Evolutionary conservation across 2,797 vertebrate genomes (phyloP), one percentile per base, ranked within the genome.

Genomic region (Fistularia commersonii): DNA sequence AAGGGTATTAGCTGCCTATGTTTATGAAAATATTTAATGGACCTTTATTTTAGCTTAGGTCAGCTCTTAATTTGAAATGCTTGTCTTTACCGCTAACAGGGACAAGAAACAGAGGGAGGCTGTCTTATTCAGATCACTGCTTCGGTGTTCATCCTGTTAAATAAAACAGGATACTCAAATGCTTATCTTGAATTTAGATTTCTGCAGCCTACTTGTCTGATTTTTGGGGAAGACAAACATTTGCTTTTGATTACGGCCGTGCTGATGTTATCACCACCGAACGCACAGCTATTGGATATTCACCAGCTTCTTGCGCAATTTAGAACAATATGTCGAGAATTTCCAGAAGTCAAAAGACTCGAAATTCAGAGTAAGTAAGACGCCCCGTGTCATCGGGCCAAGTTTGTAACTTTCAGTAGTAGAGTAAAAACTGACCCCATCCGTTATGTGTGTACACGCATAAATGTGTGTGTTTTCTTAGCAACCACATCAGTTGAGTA

Each of bases 401-500:
- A 80, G 81, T 85, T 56, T 82, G 69, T 85, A 65, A 72, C 80
- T 72, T 84, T 72, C 33, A 8, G 74, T 72, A 74, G 63, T 51
- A 51, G 64, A 74, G 63, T 35, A 72, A 74, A 81, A 85, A 77
- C 69, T 62, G 73, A 84, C 72, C 74, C 75, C 36, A 12, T 76
- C 67, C 10, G 69, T 80, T 81, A 61, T 77, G 50, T 52, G 35
- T 36, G 2, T 36, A 10, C 9, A 10, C 9, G 6, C 9, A 10
- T 36, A 10, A 8, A 10, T 36, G 35, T 36, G 35, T 36, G 35
- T 36, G 35, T 6, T 36, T 36, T 7, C 6, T 2, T 6, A 36
- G 73, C 46, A 64, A 86, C 88, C 89, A 88, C 88, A 90, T 88
- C 83, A 23, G 23, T 23, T 23, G 23, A 84, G 77, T 48, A 14